phyloP scores from a whole-genome alignment of 2,797 vertebrate species.

The Silurus aristotelis region DNA sequence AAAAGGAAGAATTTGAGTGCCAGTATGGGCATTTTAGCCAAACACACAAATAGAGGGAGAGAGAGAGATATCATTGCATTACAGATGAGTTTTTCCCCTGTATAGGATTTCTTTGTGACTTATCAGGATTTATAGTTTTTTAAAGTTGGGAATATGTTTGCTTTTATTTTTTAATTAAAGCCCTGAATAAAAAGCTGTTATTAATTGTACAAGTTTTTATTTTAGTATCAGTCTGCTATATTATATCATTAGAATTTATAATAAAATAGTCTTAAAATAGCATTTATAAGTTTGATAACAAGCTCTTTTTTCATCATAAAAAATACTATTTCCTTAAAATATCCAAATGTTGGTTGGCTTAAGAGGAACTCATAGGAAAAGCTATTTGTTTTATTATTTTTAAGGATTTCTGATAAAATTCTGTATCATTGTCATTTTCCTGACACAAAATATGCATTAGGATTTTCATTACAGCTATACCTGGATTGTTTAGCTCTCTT shows the following conservation, averaged over 20 bases:
- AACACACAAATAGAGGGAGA: conserved; percentile 66
- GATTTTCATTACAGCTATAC: background rate
- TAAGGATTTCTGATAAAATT: background rate
- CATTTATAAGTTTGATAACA: background rate
- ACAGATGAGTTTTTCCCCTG: background rate
- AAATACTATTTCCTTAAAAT: background rate
- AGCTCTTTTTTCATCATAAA: background rate
- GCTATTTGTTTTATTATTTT: background rate
- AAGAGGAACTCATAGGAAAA: background rate
- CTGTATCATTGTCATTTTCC: background rate
- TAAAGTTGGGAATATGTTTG: background rate
- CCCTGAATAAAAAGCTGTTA: background rate
- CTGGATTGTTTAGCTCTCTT: background rate
- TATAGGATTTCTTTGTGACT: background rate
- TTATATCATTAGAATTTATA: background rate
- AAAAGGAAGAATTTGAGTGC: conserved; percentile 36
- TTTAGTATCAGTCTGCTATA: background rate
- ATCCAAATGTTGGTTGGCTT: background rate
- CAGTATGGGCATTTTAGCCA: conserved; percentile 55
- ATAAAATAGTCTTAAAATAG: background rate
- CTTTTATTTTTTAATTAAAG: background rate
- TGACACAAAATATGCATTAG: background rate
- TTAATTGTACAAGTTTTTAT: background rate
- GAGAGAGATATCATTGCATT: background rate
- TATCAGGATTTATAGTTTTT: conserved; percentile 16